These are phyloP conservation scores for Spatulosminthurus flaviceps DNA, from an alignment of 2,888 invertebrate species.

Conservation along the genomic window DNA sequence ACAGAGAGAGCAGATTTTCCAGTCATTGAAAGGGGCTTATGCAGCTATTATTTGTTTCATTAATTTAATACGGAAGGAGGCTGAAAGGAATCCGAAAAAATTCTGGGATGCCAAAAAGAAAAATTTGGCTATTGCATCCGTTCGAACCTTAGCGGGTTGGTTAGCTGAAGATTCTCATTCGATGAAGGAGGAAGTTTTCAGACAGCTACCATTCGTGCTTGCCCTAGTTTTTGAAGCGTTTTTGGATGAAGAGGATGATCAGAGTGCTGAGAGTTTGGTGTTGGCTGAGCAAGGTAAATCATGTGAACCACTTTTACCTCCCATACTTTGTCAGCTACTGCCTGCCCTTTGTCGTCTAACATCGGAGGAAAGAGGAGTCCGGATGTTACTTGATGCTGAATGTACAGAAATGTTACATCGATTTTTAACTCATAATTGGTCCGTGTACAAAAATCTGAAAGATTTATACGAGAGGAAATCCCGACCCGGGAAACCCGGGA, in stretches of 20 bases:
- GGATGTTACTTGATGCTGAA: slow-evolving; percentile 65
- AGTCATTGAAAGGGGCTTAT: slow-evolving; percentile 88
- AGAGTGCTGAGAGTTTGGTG: slow-evolving; percentile 60
- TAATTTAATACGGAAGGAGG: slow-evolving; percentile 59
- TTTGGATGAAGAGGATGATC: slow-evolving; percentile 62
- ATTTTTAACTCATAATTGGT: slow-evolving; percentile 84
- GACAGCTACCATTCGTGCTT: slow-evolving; percentile 82
- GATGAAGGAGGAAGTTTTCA: slow-evolving; percentile 83
- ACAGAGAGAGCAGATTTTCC: slow-evolving; percentile 89
- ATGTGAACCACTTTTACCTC: slow-evolving; percentile 66
- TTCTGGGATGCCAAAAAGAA: slow-evolving; percentile 63
- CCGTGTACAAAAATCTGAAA: slow-evolving; percentile 83
- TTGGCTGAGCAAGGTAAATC: slow-evolving; percentile 62
- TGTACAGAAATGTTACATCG: slow-evolving; percentile 84
- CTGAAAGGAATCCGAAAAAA: slow-evolving; percentile 62
- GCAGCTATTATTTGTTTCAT: slow-evolving; percentile 78
- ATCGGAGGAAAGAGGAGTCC: slow-evolving; percentile 79
- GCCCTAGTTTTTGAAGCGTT: slow-evolving; percentile 84
- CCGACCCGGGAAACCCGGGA: slow-evolving; percentile 60
- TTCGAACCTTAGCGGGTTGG: slow-evolving; percentile 87
- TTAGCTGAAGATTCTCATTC: slow-evolving; percentile 89
- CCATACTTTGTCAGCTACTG: slow-evolving; percentile 82
- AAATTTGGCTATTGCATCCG: slow-evolving; percentile 82
- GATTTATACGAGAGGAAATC: slow-evolving; percentile 67
- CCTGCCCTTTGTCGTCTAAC: slow-evolving; percentile 91